Base-by-base conservation (phyloP, 2,113 vertebrate genomes). In the Orientallactaga bullata region DNA sequence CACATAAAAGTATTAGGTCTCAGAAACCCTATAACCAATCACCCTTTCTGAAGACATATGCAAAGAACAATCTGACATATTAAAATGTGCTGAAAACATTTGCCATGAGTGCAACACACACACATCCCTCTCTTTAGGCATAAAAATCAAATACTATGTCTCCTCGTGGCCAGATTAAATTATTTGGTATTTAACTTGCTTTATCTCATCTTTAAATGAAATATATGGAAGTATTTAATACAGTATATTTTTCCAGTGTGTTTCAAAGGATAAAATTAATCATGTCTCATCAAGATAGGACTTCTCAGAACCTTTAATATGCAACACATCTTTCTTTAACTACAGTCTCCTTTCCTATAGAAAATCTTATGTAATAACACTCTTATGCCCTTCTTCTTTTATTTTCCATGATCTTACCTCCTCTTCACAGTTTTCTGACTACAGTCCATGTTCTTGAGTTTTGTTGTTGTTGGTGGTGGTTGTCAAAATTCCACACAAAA, bases 91-190 rank as follows among this genome's bases (percentile, higher is more conserved):
- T 94, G 78, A 85, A 87, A 84, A 51, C 39, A 92, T 89, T 90
- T 95, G n/a, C 69, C 51, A 51, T 81, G 68, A 90, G 30, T 95
- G 13, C 16, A 35, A 65, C 60, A 65, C 42, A 85, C 21, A 71
- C 4, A 24, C 8, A 15, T 8, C 17, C 24, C 30, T 95, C 39
- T 93, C 24, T 68, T 91, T 23, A 78, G 26, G 65, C 51, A 93
- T 89, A 84, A 94, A 66, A 94, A 85, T 88, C 21, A 96, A 96
- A 85, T 90, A 79, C 55, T 78, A n/a, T 21, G 4, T 61, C 88
- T 86, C 37, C 60, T 85, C 3, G 88, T 85, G 66, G 63, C 32
- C 4, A n/a, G 10, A 88, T 86, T 92, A 92, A 93, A 85, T 60
- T 58, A 39, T 42, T 81, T 93, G 37, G 4, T 73, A 69, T 95